Conservation (phyloP, 2,797 vertebrate species). For the Sebastiscus albofasciatus region DNA sequence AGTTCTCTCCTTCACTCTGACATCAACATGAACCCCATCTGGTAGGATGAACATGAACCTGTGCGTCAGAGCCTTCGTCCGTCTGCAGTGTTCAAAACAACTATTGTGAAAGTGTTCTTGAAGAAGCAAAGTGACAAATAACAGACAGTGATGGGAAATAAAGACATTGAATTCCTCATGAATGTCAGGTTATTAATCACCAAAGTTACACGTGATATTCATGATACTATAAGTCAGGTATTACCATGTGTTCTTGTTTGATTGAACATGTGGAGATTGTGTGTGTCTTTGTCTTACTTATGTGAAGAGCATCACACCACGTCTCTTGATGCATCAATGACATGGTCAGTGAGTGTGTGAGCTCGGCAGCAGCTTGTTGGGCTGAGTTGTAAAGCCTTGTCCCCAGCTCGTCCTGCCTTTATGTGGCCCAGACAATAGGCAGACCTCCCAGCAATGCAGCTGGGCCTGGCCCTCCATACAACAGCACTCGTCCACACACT, state of each 20-base stretch:
- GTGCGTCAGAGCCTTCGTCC: neutral
- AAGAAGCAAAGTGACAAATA: slow-evolving; percentile 4
- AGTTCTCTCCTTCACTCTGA: slow-evolving; percentile 17
- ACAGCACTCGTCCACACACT: slow-evolving; percentile 73
- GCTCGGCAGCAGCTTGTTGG: slow-evolving; percentile 79
- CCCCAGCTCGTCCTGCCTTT: slow-evolving; percentile 83
- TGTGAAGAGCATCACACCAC: slow-evolving; percentile 76
- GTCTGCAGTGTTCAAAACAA: slow-evolving; percentile 6
- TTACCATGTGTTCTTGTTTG: slow-evolving; percentile 6
- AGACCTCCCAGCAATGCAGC: slow-evolving; percentile 93
- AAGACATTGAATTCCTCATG: neutral
- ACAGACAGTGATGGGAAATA: neutral
- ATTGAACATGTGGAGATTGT: slow-evolving; percentile 19
- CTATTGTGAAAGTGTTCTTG: slow-evolving; percentile 3
- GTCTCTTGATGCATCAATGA: slow-evolving; percentile 81
- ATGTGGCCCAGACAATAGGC: slow-evolving; percentile 86
- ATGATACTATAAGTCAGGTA: neutral
- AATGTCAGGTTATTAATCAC: neutral
- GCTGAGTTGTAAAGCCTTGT: slow-evolving; percentile 84
- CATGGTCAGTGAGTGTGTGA: slow-evolving; percentile 76
- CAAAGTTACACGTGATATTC: neutral
- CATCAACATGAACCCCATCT: slow-evolving; percentile 25
- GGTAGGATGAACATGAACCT: neutral
- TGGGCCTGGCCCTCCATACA: slow-evolving; percentile 86
- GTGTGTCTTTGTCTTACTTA: slow-evolving; percentile 62